A percentile compares a stretch with the other conserved stretches of the same genome.
These are phyloP conservation scores for Tursiops truncatus DNA, from an alignment of 2,113 vertebrate genomes.

Conservation along the genomic window DNA sequence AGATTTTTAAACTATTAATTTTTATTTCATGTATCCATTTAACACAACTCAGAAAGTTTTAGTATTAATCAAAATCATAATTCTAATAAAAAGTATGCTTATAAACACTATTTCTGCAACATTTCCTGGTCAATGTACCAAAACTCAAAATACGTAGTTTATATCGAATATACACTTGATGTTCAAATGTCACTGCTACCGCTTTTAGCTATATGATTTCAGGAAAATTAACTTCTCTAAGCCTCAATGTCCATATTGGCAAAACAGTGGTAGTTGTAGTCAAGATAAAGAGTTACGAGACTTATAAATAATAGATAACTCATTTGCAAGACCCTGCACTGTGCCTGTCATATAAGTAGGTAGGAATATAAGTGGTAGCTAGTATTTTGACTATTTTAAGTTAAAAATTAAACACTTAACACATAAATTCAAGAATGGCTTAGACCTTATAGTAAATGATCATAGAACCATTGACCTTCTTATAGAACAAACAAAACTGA, in stretches of 20 bases:
- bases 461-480: not conserved
- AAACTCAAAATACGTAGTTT: not conserved
- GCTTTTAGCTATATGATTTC: not conserved
- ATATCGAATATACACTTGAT: not conserved
- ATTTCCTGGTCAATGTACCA: not conserved
- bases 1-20: constrained; percentile 12
- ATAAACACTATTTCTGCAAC: constrained; percentile 26
- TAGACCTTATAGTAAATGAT: not conserved
- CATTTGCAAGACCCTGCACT: not conserved
- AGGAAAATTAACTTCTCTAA: not conserved
- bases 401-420: not conserved
- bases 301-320: not conserved
- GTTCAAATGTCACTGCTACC: not conserved
- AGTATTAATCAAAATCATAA: constrained; percentile 35
- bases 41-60: not conserved
- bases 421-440: not conserved
- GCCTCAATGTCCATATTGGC: not conserved
- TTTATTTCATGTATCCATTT: not conserved
- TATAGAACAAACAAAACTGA: not conserved
- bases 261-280: not conserved
- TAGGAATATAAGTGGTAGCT: not conserved
- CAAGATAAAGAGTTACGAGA: not conserved
- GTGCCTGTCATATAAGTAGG: not conserved
- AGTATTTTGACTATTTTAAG: not conserved
- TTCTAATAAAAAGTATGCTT: not conserved